phyloP scores from a whole-genome alignment of 1,140 invertebrate genomes.

The Brachionus koreanus region DNA sequence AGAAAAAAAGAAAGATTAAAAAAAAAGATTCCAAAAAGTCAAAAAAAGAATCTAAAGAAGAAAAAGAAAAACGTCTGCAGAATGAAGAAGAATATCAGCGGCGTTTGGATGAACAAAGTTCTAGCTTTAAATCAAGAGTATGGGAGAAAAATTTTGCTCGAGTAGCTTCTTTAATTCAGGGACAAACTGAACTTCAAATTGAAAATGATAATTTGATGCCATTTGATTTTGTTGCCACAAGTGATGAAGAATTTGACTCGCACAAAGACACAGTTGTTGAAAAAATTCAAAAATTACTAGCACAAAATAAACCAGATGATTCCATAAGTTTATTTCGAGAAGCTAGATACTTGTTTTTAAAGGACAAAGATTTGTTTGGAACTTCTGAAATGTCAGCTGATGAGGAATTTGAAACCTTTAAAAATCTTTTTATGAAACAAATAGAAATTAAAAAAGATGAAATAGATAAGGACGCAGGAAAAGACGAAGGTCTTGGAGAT shows the following conservation, averaged over 20 bases:
- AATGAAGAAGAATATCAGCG: conserved; percentile 16
- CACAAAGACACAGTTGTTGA: conserved; percentile 31
- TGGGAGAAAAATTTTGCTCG: conserved; percentile 24
- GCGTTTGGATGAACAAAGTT: conserved; percentile 20
- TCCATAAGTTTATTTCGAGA: conserved; percentile 27
- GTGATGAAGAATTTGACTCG: conserved; percentile 30
- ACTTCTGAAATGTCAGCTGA: background rate
- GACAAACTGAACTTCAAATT: background rate
- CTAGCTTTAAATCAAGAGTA: conserved; percentile 4
- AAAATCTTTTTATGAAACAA: conserved; percentile 39
- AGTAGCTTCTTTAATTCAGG: conserved; percentile 33
- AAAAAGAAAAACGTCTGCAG: conserved; percentile 25
- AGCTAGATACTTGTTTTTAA: conserved; percentile 13
- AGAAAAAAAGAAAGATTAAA: conserved; percentile 19
- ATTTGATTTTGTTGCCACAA: conserved; percentile 43
- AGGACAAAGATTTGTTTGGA: conserved; percentile 1
- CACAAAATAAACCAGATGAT: conserved; percentile 32
- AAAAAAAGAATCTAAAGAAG: conserved; percentile 39
- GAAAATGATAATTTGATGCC: conserved; percentile 43
- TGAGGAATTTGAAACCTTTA: conserved; percentile 32
- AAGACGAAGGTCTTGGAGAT: conserved; percentile 37
- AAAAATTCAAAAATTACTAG: conserved; percentile 35
- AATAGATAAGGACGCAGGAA: background rate
- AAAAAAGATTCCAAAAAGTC: background rate
- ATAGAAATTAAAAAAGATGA: conserved; percentile 34